Evolutionary conservation across 2,797 vertebrate species (phyloP).

Genomic region (Lophotriccus pileatus): DNA sequence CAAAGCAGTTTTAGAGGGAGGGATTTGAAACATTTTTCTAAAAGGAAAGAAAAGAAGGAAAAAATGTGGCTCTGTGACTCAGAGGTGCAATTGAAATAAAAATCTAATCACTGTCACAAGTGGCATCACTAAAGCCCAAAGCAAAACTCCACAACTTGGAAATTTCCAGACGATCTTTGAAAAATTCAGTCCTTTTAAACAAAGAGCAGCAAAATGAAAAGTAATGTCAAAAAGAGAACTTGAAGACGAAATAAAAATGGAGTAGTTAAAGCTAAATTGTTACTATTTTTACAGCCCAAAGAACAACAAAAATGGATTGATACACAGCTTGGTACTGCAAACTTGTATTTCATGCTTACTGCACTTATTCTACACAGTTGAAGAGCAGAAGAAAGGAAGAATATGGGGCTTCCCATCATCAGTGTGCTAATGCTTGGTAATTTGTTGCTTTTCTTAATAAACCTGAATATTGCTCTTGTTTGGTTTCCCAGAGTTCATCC

Average conservation of each 20-base stretch:
- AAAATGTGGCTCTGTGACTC: not conserved
- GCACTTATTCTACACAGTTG: not conserved
- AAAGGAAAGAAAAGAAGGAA: not conserved
- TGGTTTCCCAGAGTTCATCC: not conserved
- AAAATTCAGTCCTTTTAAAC: not conserved
- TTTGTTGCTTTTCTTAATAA: not conserved
- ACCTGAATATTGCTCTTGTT: not conserved
- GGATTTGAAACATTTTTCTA: not conserved
- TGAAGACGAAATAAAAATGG: not conserved
- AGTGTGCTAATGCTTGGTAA: not conserved
- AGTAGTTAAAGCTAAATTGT: not conserved
- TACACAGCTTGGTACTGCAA: not conserved
- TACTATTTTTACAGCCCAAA: not conserved
- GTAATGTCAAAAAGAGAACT: not conserved
- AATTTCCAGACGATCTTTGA: not conserved
- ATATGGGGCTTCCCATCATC: not conserved
- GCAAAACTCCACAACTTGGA: not conserved
- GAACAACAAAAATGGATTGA: not conserved
- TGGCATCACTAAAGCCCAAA: slow-evolving; percentile 6
- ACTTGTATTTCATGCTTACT: not conserved
- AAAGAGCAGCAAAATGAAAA: not conserved
- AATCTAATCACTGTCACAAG: slow-evolving; percentile 23
- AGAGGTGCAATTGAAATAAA: slow-evolving; percentile 29
- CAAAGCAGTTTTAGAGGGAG: not conserved
- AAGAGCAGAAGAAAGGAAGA: not conserved